Evolutionary conservation across 2,797 vertebrate genomes (phyloP).

Genomic region (Hippopotamyrus pictus): DNA sequence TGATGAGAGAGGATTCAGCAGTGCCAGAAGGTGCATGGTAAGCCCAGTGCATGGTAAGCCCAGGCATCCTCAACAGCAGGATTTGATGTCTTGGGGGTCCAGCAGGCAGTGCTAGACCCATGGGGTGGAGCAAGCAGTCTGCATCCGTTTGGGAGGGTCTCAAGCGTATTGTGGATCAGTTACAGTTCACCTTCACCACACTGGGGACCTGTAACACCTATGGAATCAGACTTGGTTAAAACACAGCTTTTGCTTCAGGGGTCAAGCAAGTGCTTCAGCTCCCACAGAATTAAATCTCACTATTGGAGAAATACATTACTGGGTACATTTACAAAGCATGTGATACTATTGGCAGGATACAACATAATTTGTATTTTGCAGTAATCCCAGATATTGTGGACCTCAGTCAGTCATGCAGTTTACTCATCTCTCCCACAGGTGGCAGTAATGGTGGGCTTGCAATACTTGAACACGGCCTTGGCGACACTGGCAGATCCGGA

Average conservation of each 20-base stretch:
- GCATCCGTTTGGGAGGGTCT: neutral
- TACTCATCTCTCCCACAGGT: conserved; percentile 52
- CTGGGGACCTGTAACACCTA: neutral
- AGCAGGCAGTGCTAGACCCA: neutral
- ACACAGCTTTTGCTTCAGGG: neutral
- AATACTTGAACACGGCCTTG: conserved; percentile 81
- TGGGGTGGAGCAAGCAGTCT: neutral
- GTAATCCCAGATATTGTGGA: neutral
- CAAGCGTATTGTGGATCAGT: neutral
- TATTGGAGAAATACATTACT: neutral
- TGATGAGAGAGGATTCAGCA: neutral
- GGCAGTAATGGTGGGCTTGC: conserved; percentile 69
- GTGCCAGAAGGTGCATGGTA: neutral
- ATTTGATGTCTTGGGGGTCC: neutral
- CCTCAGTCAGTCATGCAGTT: neutral
- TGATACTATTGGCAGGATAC: neutral
- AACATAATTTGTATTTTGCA: neutral
- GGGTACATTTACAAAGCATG: neutral
- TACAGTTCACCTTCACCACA: neutral
- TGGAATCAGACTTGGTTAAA: neutral
- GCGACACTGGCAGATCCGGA: conserved; percentile 76
- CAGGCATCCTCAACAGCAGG: neutral
- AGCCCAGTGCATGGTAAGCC: neutral
- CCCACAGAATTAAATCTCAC: neutral
- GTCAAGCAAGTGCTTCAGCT: neutral